phyloP scores from a whole-genome alignment of 2,888 invertebrate genomes.

The Callyntrura guangdongensis region DNA sequence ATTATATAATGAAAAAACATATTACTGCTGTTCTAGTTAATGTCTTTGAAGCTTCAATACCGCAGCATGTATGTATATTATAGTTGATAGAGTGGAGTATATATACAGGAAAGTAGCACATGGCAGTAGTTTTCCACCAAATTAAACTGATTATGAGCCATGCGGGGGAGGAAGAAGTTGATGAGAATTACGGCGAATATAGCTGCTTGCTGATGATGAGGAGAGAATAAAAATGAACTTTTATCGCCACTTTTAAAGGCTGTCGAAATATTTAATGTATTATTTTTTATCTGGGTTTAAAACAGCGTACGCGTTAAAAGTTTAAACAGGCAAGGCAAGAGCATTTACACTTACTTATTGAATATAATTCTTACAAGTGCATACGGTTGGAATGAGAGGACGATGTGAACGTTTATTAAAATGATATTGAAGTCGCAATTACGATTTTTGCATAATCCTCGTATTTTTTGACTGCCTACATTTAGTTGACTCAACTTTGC shows the following conservation, averaged over 20 bases:
- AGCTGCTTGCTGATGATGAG: background rate
- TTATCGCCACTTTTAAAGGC: background rate
- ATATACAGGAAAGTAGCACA: background rate
- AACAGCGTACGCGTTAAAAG: too few relatives aligned
- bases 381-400: too few relatives aligned
- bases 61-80: background rate
- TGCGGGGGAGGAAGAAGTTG: background rate
- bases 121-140: background rate
- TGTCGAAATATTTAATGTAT: background rate
- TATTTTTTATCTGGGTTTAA: too few relatives aligned
- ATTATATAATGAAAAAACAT: background rate
- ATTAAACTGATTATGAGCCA: background rate
- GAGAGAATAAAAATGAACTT: background rate
- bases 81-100: background rate
- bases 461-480: background rate
- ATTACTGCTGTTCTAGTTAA: slow-evolving; percentile 3
- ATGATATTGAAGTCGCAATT: too few relatives aligned
- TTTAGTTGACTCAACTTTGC: background rate
- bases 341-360: too few relatives aligned
- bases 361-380: too few relatives aligned
- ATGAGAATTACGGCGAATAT: background rate
- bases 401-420: background rate
- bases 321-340: too few relatives aligned
- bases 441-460: background rate
- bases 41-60: too few relatives aligned